Evolutionary conservation across 2,797 vertebrate genomes (phyloP).

Genomic region (Nasua narica): DNA sequence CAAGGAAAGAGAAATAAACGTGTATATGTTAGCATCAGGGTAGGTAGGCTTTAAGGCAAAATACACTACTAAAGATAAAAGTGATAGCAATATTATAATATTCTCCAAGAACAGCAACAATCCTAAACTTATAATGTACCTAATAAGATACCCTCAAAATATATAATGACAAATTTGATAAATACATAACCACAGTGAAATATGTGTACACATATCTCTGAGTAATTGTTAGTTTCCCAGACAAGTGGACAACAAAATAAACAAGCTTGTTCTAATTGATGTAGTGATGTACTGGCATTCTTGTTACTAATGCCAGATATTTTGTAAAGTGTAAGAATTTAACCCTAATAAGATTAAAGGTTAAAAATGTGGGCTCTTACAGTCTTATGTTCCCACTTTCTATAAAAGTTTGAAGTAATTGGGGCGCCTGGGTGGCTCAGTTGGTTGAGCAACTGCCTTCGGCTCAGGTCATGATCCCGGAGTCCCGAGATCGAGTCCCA

Average conservation of each 20-base stretch:
- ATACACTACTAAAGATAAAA: background rate
- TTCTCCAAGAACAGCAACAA: background rate
- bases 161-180: background rate
- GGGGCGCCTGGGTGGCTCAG: too few species aligned
- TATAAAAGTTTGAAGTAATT: background rate
- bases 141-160: background rate
- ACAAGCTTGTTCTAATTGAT: background rate
- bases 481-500: too few species aligned
- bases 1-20: background rate
- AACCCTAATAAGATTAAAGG: background rate
- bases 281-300: background rate
- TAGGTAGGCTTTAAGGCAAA: background rate
- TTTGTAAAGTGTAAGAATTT: background rate
- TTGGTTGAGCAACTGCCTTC: too few species aligned
- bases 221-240: background rate
- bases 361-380: background rate
- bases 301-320: background rate
- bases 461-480: too few species aligned
- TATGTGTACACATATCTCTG: background rate
- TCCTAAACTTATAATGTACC: background rate
- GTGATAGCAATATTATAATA: background rate
- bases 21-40: background rate
- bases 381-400: background rate
- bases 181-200: background rate
- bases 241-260: background rate